phyloP scores from a whole-genome alignment of 2,888 invertebrate species.

The Agrotis clavis region DNA sequence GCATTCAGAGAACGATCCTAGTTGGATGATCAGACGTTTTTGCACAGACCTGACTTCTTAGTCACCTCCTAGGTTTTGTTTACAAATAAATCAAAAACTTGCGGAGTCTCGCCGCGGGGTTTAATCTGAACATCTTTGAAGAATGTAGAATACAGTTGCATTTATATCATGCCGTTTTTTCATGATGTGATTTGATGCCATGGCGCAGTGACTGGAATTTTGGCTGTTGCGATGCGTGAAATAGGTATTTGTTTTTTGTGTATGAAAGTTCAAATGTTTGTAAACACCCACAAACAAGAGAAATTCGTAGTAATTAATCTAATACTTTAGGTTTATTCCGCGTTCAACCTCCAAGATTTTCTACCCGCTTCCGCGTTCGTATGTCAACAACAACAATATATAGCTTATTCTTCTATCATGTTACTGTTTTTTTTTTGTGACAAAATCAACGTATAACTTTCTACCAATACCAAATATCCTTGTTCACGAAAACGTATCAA shows the following conservation, averaged over 20 bases:
- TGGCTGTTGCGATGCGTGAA: no score
- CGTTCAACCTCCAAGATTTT: no score
- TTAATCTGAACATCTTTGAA: constrained; percentile 11
- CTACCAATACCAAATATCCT: neutral
- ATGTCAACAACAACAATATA: neutral
- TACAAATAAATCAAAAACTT: constrained; percentile 61
- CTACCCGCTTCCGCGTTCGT: no score
- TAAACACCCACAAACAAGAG: no score
- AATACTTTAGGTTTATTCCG: no score
- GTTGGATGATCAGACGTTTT: constrained; percentile 56
- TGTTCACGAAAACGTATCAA: constrained; percentile 10
- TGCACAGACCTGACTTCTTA: constrained; percentile 51
- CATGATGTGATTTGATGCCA: no score
- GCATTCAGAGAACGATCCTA: constrained; percentile 53
- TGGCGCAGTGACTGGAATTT: no score
- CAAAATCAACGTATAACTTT: neutral
- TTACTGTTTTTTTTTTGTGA: neutral
- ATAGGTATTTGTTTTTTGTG: no score
- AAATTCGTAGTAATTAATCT: no score
- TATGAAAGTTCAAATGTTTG: no score
- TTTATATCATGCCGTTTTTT: neutral
- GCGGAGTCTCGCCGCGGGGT: neutral
- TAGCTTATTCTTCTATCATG: neutral
- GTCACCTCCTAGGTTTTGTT: constrained; percentile 58
- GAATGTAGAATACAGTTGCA: constrained; percentile 18